Evolutionary conservation across 2,797 vertebrate species (phyloP).

Genomic region (Meda fulgida): DNA sequence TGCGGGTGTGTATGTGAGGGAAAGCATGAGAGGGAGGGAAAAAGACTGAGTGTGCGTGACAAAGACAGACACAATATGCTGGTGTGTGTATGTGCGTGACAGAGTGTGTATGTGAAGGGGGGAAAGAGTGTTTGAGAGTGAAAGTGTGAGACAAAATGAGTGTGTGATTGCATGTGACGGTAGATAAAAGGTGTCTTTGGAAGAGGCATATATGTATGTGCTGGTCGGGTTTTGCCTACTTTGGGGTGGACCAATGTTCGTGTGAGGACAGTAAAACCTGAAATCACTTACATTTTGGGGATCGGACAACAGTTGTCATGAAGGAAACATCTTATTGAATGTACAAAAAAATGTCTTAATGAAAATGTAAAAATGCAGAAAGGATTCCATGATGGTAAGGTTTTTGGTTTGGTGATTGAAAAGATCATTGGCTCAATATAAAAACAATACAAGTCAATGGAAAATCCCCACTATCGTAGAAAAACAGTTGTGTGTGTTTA

Average conservation of each 20-base stretch:
- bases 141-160: conserved; percentile 39
- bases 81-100: conserved; percentile 41
- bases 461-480: not conserved
- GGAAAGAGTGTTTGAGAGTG: conserved; percentile 27
- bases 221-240: not conserved
- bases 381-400: not conserved
- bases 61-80: conserved; percentile 21
- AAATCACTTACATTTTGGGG: not conserved
- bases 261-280: not conserved
- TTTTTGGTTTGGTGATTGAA: not conserved
- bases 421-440: not conserved
- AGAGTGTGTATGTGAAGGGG: not conserved
- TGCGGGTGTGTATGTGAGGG: conserved; percentile 23
- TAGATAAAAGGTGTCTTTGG: conserved; percentile 40
- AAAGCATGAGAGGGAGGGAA: conserved; percentile 41
- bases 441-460: conserved; percentile 3
- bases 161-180: conserved; percentile 39
- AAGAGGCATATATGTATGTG: conserved; percentile 34
- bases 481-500: not conserved
- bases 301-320: not conserved
- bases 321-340: not conserved
- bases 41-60: conserved; percentile 43
- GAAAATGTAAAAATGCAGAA: not conserved
- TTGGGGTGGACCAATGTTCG: not conserved
- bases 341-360: not conserved